These are phyloP conservation scores for Netelia inedita DNA, from an alignment of 2,888 invertebrate species.

Conservation along the genomic window DNA sequence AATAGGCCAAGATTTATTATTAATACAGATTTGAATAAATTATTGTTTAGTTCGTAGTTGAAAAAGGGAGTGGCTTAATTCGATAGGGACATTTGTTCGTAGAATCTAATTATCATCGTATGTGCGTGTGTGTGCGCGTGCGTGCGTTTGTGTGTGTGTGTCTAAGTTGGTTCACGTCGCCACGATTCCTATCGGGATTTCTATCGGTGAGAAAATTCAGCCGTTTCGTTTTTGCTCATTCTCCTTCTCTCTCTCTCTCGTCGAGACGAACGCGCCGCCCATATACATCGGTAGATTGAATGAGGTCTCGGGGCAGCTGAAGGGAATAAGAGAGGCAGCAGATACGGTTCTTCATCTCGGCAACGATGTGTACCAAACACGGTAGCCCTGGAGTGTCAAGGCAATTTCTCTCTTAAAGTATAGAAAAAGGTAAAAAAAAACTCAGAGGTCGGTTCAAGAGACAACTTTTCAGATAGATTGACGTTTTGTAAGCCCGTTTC, in stretches of 20 bases:
- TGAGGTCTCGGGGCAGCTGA: slow-evolving; percentile 1
- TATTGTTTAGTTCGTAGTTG: slow-evolving; percentile 30
- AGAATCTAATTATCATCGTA: no score
- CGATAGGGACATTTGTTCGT: not conserved
- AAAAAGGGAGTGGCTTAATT: not conserved
- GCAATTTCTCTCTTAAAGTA: slow-evolving; percentile 12
- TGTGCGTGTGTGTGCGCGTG: no score
- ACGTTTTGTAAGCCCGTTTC: slow-evolving; percentile 43
- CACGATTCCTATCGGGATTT: not conserved
- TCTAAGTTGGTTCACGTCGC: not conserved
- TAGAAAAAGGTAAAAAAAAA: not conserved
- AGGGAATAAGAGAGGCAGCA: not conserved
- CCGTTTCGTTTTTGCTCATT: not conserved
- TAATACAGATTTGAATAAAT: slow-evolving; percentile 55
- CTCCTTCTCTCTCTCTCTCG: no score
- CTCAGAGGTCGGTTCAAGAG: not conserved
- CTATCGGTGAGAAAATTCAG: not conserved
- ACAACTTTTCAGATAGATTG: slow-evolving; percentile 55
- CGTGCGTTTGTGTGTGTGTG: no score
- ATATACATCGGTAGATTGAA: slow-evolving; percentile 8
- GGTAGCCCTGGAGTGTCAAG: slow-evolving; percentile 30
- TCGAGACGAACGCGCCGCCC: no score
- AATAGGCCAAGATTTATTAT: slow-evolving; percentile 25
- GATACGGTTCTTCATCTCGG: not conserved
- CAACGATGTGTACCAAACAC: slow-evolving; percentile 54